Percentiles rank a stretch among this genome's conserved stretches.
Conservation (phyloP, 2,797 vertebrate genomes). For the Thripadectes ignobilis region DNA sequence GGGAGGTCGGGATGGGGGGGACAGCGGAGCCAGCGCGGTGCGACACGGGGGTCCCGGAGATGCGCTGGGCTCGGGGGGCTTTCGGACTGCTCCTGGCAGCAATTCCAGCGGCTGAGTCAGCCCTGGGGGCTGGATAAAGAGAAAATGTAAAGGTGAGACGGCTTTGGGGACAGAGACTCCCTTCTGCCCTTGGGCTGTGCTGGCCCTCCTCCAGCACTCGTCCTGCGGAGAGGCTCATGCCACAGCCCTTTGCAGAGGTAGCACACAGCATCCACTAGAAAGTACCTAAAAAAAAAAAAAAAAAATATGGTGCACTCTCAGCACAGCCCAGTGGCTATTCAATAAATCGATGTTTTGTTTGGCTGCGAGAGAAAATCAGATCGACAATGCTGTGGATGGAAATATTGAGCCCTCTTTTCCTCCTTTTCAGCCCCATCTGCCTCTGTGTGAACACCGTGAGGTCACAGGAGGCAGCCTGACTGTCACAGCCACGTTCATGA, state of each 20-base stretch:
- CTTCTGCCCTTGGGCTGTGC: not conserved
- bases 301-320: not conserved
- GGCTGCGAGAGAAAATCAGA: not conserved
- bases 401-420: not conserved
- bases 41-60: not conserved
- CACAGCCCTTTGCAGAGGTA: not conserved
- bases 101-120: accelerated
- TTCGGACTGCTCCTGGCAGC: not conserved
- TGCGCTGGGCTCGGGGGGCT: not conserved
- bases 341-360: not conserved
- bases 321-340: not conserved
- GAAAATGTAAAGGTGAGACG: not conserved
- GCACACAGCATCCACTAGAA: not conserved
- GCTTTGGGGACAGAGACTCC: not conserved
- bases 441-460: not conserved
- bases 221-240: not conserved
- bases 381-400: not conserved
- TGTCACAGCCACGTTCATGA: accelerated
- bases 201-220: not conserved
- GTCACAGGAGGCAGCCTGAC: not conserved
- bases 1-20: not conserved
- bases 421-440: not conserved
- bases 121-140: not conserved
- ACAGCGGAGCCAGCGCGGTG: too few species aligned
- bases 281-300: not conserved